These are phyloP conservation scores for Picathartes gymnocephalus DNA, from an alignment of 2,113 vertebrate genomes.

Conservation along the genomic window DNA sequence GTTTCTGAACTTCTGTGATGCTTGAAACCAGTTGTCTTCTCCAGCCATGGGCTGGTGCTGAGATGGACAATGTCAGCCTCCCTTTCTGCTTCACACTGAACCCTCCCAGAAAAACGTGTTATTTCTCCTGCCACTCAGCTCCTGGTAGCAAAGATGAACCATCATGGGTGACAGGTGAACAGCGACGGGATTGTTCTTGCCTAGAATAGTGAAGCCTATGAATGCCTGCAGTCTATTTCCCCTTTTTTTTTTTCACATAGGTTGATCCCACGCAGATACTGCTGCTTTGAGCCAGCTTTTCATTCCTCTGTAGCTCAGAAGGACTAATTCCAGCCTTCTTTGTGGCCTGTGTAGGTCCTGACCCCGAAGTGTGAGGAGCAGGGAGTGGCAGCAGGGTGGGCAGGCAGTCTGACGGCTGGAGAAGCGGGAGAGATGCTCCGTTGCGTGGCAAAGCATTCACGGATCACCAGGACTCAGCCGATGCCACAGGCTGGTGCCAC, in stretches of 20 bases:
- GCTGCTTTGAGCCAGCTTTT: not conserved
- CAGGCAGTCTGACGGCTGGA: not conserved
- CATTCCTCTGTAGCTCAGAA: not conserved
- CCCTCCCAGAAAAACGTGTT: rapidly evolving
- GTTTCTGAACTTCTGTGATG: not conserved
- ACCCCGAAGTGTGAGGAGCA: not conserved
- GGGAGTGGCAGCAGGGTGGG: not conserved
- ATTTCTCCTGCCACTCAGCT: not conserved
- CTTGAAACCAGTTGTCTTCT: not conserved
- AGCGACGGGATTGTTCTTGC: not conserved
- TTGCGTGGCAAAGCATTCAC: rapidly evolving
- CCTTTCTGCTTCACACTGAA: not conserved
- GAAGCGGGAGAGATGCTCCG: not conserved
- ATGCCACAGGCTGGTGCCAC: not conserved
- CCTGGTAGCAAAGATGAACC: not conserved
- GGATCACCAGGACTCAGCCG: rapidly evolving
- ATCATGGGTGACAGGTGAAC: not conserved
- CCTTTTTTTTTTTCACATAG: not conserved
- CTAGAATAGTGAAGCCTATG: not conserved
- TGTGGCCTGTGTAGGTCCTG: not conserved
- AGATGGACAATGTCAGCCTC: not conserved
- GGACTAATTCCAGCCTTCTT: not conserved
- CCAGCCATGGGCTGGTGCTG: not conserved
- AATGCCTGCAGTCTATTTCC: not conserved
- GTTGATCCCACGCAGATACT: not conserved